phyloP scores from a whole-genome alignment of 2,888 invertebrate species.

The Serrognathus titanus region DNA sequence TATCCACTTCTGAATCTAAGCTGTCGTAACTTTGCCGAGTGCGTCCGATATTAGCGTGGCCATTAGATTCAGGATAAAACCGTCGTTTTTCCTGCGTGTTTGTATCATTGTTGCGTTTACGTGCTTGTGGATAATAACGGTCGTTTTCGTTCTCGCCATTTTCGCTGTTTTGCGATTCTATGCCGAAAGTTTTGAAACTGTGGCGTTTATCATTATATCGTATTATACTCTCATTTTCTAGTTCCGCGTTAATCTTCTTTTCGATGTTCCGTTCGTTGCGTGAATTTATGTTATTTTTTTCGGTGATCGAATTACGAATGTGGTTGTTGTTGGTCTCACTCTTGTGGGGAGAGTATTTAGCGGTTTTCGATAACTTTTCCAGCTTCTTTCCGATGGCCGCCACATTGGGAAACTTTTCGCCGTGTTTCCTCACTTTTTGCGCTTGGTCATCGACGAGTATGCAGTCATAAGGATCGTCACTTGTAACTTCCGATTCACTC shows the following conservation, averaged over 20 bases:
- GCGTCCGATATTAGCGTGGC: conserved; percentile 29
- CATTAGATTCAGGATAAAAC: conserved; percentile 36
- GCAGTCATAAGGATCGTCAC: conserved; percentile 74
- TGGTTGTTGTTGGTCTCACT: conserved; percentile 34
- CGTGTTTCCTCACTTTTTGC: conserved; percentile 36
- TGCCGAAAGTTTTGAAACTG: conserved; percentile 44
- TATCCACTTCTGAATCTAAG: conserved; percentile 41
- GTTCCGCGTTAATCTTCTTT: conserved; percentile 14
- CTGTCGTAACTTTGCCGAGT: conserved; percentile 44
- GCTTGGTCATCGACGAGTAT: conserved; percentile 75
- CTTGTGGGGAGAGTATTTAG: conserved; percentile 44
- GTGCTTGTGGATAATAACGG: conserved; percentile 26
- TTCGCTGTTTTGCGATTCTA: conserved; percentile 37
- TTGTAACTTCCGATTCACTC: conserved; percentile 61
- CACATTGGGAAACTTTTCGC: conserved; percentile 49
- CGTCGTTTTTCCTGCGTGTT: conserved; percentile 34
- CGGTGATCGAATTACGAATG: conserved; percentile 29
- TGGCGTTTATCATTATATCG: conserved; percentile 36
- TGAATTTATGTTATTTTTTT: conserved; percentile 30
- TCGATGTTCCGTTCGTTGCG: conserved; percentile 28
- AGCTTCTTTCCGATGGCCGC: conserved; percentile 48
- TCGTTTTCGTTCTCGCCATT: conserved; percentile 36
- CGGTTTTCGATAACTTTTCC: conserved; percentile 47
- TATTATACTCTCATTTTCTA: conserved; percentile 36
- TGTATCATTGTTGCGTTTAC: conserved; percentile 29